Conservation (phyloP, 2,113 vertebrate genomes). For the Hippolais icterina region DNA sequence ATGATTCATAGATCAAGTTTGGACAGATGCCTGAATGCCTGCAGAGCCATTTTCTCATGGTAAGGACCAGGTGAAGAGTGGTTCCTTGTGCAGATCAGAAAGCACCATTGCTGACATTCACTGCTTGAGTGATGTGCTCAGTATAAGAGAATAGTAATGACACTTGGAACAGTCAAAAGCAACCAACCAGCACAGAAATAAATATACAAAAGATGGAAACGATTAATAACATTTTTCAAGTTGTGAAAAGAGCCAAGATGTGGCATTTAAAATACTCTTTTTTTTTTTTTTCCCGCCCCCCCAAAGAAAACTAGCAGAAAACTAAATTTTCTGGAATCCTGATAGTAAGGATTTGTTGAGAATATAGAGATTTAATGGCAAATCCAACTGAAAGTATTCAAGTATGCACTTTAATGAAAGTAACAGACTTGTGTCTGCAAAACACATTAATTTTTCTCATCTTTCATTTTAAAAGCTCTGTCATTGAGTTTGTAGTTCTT, state of each 20-base stretch:
- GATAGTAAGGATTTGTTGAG: neutral
- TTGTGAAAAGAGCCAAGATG: neutral
- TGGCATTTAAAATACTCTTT: neutral
- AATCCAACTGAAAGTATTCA: neutral
- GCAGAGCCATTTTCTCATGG: neutral
- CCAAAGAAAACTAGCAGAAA: neutral
- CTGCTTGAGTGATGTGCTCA: neutral
- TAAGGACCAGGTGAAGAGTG: neutral
- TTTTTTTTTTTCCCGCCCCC: fast-evolving
- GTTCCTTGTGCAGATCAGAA: neutral
- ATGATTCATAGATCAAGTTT: neutral
- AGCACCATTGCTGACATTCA: neutral
- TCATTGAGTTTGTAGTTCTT: neutral
- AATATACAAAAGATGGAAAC: neutral
- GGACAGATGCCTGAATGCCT: neutral
- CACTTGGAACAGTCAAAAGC: neutral
- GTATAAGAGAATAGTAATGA: neutral
- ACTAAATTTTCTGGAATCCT: neutral
- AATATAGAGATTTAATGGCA: neutral
- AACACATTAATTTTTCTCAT: neutral
- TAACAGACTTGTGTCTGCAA: neutral
- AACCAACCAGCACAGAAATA: neutral
- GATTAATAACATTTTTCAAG: neutral
- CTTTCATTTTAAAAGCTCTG: neutral
- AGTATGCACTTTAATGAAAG: neutral